Conservation (phyloP, 2,113 vertebrate genomes). For the Corythaixoides concolor region DNA sequence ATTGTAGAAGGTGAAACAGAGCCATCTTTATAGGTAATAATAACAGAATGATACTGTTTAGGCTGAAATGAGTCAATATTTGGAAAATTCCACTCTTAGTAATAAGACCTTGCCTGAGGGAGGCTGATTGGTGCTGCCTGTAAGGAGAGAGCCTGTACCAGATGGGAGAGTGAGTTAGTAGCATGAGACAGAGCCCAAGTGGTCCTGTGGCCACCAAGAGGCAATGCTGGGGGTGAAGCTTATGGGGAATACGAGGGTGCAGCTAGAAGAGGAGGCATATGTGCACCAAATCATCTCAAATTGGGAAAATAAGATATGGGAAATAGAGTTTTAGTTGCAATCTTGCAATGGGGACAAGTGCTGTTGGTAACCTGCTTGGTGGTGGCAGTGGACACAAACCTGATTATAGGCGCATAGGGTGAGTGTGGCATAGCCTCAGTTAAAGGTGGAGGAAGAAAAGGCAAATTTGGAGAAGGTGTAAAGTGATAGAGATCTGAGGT, state of each 20-base stretch:
- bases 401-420: rapidly evolving
- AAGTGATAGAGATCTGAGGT: not conserved
- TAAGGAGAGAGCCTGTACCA: not conserved
- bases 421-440: not conserved
- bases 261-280: not conserved
- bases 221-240: not conserved
- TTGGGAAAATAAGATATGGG: rapidly evolving
- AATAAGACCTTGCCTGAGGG: conserved; percentile 3
- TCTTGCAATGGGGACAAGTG: not conserved
- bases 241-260: too few species aligned
- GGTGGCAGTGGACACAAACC: too few species aligned
- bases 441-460: not conserved
- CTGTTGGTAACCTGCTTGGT: too few species aligned
- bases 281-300: not conserved
- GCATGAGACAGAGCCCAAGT: not conserved
- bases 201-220: not conserved
- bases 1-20: not conserved
- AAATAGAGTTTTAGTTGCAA: not conserved
- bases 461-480: not conserved
- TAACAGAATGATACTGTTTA: conserved; percentile 1
- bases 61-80: conserved; percentile 36
- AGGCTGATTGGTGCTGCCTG: not conserved
- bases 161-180: not conserved
- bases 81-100: conserved; percentile 9
- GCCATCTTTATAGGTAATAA: not conserved